These are phyloP conservation scores for Crypturellus undulatus DNA, from an alignment of 2,113 vertebrate species.

Conservation along the genomic window DNA sequence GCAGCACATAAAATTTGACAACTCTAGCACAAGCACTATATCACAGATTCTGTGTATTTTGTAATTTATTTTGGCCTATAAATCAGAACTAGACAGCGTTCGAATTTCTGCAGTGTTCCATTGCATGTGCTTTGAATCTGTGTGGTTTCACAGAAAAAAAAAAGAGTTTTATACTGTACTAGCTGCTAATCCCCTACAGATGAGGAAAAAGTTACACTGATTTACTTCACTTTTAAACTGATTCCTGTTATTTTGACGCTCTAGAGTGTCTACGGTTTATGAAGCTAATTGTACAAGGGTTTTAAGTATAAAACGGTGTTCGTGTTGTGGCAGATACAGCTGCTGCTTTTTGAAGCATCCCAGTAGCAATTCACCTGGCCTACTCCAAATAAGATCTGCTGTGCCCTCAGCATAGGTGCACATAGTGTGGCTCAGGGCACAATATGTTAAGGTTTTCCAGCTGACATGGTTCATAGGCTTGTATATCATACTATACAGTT, in stretches of 20 bases:
- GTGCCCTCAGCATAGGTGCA: fast-evolving
- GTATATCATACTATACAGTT: not conserved
- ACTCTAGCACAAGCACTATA: not conserved
- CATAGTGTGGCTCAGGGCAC: not conserved
- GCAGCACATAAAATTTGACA: not conserved
- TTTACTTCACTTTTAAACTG: not conserved
- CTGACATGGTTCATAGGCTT: not conserved
- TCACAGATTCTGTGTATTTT: slow-evolving; percentile 26
- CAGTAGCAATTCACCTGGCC: not conserved
- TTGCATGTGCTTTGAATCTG: not conserved
- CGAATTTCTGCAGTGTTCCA: not conserved
- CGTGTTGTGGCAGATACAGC: fast-evolving
- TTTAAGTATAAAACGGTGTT: not conserved
- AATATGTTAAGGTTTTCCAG: not conserved
- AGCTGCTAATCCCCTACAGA: not conserved
- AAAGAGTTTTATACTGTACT: not conserved
- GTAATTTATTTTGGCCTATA: not conserved
- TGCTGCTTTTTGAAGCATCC: not conserved
- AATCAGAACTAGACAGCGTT: slow-evolving; percentile 14
- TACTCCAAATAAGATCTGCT: not conserved
- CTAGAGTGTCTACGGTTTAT: not conserved
- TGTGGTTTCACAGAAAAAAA: not conserved
- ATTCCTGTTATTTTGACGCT: not conserved
- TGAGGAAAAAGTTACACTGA: not conserved
- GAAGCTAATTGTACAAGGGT: not conserved